phyloP scores from a whole-genome alignment of 1,140 invertebrate species.

The Ditylenchus dipsaci region DNA sequence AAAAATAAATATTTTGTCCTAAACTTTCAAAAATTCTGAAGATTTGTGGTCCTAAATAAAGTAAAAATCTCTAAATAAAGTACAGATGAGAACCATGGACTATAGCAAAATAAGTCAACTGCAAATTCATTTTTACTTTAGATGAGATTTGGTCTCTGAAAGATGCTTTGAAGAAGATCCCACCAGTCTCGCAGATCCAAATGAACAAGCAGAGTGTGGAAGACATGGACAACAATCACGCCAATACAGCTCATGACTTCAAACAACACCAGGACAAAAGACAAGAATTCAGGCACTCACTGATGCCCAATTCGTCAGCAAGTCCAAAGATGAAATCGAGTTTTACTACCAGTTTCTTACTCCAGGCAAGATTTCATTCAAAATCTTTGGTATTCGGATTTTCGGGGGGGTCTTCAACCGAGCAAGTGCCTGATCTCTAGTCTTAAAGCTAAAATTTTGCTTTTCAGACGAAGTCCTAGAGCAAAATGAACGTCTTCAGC shows the following conservation, averaged over 20 bases:
- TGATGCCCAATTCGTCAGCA: constrained; percentile 4
- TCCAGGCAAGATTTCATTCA: constrained; percentile 7
- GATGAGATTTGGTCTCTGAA: constrained; percentile 9
- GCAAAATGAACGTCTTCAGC: background rate
- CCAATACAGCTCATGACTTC: constrained; percentile 4
- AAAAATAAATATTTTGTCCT: no score
- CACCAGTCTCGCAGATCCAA: background rate
- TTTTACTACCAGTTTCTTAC: constrained; percentile 17
- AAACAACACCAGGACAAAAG: constrained; percentile 11
- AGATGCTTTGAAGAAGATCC: constrained; percentile 8
- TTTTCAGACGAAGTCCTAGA: constrained; percentile 13
- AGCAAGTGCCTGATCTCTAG: no score
- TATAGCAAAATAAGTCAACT: background rate
- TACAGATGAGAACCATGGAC: no score
- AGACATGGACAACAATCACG: constrained; percentile 1
- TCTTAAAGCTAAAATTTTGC: background rate
- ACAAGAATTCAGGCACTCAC: constrained; percentile 8
- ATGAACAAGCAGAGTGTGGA: background rate
- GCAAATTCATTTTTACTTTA: background rate
- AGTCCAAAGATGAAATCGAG: background rate
- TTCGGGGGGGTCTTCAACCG: background rate
- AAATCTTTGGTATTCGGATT: background rate
- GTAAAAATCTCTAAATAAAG: no score
- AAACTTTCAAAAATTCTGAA: no score
- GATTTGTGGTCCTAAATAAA: no score